Percentiles rank a stretch among this genome's conserved stretches.
Conservation (phyloP, 2,888 invertebrate species). For the Ypsolopha sequella region DNA sequence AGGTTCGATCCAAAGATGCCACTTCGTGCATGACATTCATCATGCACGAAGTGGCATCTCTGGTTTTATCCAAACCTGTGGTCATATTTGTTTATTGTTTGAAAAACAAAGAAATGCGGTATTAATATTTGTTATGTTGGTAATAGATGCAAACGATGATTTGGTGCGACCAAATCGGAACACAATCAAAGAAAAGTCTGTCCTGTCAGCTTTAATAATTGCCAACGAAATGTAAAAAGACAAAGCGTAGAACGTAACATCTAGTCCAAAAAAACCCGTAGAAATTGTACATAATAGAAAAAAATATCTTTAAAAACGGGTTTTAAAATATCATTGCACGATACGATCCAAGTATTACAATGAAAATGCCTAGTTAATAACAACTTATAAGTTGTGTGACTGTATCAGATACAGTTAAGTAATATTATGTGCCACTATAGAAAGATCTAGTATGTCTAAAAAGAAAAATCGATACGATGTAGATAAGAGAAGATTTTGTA, state of each 20-base stretch:
- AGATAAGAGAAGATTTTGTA: background rate
- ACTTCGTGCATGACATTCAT: too few relatives aligned
- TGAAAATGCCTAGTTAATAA: conserved; percentile 34
- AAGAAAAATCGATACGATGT: background rate
- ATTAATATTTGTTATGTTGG: too few relatives aligned
- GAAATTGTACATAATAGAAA: conserved; percentile 13
- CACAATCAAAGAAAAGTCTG: too few relatives aligned
- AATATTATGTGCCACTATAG: background rate
- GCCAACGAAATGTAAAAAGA: background rate
- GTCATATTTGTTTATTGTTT: too few relatives aligned
- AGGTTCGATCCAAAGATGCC: too few relatives aligned
- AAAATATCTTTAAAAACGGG: conserved; percentile 5
- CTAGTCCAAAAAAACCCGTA: conserved; percentile 16
- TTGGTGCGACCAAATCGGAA: too few relatives aligned
- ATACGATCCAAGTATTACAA: conserved; percentile 48
- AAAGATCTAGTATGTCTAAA: background rate
- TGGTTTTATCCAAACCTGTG: too few relatives aligned
- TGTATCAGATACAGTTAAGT: conserved; percentile 52
- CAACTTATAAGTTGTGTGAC: conserved; percentile 49
- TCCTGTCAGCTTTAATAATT: background rate
- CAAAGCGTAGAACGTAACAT: conserved; percentile 13
- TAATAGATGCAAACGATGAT: too few relatives aligned
- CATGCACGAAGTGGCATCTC: too few relatives aligned
- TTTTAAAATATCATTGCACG: conserved; percentile 39
- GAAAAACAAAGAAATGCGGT: too few relatives aligned